Conservation (phyloP, 2,888 invertebrate species). For the Drosophila histrio region DNA sequence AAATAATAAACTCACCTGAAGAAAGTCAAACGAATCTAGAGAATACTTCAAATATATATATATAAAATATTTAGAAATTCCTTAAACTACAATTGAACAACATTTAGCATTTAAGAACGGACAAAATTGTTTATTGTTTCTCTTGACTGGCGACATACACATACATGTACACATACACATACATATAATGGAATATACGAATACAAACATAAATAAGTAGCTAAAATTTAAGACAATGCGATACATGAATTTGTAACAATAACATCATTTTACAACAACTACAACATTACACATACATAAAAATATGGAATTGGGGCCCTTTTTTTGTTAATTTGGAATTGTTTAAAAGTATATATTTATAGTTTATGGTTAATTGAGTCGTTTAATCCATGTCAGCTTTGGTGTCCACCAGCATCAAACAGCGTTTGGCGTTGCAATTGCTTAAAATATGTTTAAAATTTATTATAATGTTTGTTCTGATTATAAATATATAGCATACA, state of each 20-base stretch:
- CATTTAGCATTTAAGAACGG: constrained; percentile 27
- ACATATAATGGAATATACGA: constrained; percentile 31
- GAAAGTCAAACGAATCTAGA: neutral
- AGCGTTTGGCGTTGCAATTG: constrained; percentile 29
- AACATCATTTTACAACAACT: constrained; percentile 48
- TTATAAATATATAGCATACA: constrained; percentile 43
- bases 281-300: constrained; percentile 56
- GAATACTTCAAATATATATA: neutral
- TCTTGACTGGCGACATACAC: constrained; percentile 38
- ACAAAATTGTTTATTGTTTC: constrained; percentile 60
- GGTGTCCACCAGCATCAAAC: constrained; percentile 46
- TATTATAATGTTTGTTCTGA: constrained; percentile 40
- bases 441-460: constrained; percentile 43
- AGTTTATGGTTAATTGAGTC: neutral
- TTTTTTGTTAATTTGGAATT: constrained; percentile 11
- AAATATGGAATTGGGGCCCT: constrained; percentile 3
- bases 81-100: neutral
- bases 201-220: constrained; percentile 56
- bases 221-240: constrained; percentile 31
- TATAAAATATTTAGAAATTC: neutral
- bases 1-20: constrained; percentile 4
- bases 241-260: constrained; percentile 39
- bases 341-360: constrained; percentile 6
- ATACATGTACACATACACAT: constrained; percentile 22
- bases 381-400: constrained; percentile 42